Conservation (phyloP, 2,113 vertebrate genomes). For the Glaucomys volans region DNA sequence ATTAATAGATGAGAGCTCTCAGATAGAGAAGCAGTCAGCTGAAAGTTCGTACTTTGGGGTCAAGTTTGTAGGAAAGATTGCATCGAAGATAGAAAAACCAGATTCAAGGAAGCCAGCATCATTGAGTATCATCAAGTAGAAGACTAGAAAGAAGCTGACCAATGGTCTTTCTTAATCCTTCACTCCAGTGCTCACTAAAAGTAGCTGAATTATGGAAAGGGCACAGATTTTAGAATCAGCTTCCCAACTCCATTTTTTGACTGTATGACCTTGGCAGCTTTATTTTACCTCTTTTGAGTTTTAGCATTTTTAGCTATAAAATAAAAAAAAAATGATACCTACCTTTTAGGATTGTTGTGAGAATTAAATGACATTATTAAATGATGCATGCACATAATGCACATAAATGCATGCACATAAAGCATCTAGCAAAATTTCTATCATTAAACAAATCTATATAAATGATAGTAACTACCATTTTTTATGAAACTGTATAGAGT, state of each 20-base stretch:
- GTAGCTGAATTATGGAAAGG: neutral
- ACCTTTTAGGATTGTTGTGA: neutral
- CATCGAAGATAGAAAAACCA: neutral
- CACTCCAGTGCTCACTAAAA: neutral
- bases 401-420: neutral
- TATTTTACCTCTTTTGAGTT: neutral
- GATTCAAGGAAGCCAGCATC: neutral
- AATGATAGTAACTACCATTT: neutral
- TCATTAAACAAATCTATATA: neutral
- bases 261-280: neutral
- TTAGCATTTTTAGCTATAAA: neutral
- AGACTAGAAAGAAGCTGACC: neutral
- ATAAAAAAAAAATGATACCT: neutral
- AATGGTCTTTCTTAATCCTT: neutral
- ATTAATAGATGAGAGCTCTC: neutral
- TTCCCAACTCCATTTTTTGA: neutral
- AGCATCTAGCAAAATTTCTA: neutral
- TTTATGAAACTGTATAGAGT: fast-evolving
- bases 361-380: neutral
- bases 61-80: neutral
- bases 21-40: neutral
- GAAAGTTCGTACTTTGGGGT: neutral
- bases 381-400: neutral
- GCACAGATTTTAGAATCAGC: neutral
- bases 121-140: neutral